A percentile compares a stretch with the other conserved stretches of the same genome.
phyloP scores from a whole-genome alignment of 2,113 vertebrate genomes.

The Phylloscopus whistleri region DNA sequence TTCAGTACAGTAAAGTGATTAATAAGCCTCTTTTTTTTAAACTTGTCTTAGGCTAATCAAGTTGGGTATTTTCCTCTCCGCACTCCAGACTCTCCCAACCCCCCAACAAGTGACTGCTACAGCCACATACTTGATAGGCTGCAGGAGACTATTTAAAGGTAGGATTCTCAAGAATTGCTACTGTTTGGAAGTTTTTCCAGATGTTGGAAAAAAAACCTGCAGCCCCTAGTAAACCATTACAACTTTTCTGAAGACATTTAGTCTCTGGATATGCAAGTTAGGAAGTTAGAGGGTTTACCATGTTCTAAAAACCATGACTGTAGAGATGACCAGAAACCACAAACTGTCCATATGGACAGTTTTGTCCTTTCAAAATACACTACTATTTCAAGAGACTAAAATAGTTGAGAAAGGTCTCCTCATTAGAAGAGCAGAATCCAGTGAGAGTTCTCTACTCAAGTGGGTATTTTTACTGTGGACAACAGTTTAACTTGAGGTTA shows the following conservation, averaged over 20 bases:
- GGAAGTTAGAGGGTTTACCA: neutral
- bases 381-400: neutral
- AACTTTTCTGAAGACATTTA: neutral
- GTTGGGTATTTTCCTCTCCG: neutral
- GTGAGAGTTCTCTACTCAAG: neutral
- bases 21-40: neutral
- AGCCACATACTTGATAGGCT: neutral
- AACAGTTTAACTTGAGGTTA: neutral
- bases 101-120: neutral
- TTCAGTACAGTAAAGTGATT: neutral
- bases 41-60: neutral
- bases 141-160: neutral
- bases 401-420: neutral
- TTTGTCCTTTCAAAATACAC: neutral
- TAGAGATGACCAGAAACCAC: neutral
- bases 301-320: neutral
- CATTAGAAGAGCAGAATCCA: neutral
- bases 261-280: neutral
- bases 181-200: neutral
- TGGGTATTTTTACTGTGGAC: neutral
- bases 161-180: neutral
- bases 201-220: neutral
- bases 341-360: neutral
- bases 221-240: neutral
- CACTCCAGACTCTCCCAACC: fast-evolving